Conservation (phyloP, 2,888 invertebrate genomes). For the Himalopsyche japonica region DNA sequence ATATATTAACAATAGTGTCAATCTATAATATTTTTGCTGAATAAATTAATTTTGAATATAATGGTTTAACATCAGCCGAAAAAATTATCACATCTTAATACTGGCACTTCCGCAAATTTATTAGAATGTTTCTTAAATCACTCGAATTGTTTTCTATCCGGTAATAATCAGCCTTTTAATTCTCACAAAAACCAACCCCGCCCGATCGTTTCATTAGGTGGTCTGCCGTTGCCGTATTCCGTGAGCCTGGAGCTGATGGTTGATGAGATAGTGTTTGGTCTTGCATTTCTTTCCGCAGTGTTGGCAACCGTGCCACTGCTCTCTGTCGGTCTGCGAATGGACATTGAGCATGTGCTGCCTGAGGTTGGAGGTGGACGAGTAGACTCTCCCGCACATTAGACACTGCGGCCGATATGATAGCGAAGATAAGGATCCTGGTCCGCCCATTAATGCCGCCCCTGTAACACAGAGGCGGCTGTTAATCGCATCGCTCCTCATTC, state of each 20-base stretch:
- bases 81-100: conserved; percentile 40
- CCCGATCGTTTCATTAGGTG: conserved; percentile 48
- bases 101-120: conserved; percentile 40
- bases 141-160: conserved; percentile 7
- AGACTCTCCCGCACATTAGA: conserved; percentile 71
- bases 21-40: not conserved
- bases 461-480: conserved; percentile 66
- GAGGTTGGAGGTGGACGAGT: conserved; percentile 74
- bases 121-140: conserved; percentile 22
- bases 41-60: not conserved
- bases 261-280: conserved; percentile 76
- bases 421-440: conserved; percentile 48
- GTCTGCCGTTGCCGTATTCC: conserved; percentile 71
- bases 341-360: conserved; percentile 78
- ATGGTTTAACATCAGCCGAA: not conserved
- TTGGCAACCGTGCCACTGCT: conserved; percentile 73
- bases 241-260: conserved; percentile 75
- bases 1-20: not conserved
- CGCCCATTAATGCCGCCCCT: conserved; percentile 66
- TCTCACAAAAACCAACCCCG: conserved; percentile 38
- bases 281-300: conserved; percentile 76
- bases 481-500: conserved; percentile 17
- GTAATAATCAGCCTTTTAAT: conserved; percentile 32
- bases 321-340: conserved; percentile 70
- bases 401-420: conserved; percentile 63